Evolutionary conservation across 1,140 invertebrate genomes (phyloP).

Genomic region (Matsumurasca onukii): DNA sequence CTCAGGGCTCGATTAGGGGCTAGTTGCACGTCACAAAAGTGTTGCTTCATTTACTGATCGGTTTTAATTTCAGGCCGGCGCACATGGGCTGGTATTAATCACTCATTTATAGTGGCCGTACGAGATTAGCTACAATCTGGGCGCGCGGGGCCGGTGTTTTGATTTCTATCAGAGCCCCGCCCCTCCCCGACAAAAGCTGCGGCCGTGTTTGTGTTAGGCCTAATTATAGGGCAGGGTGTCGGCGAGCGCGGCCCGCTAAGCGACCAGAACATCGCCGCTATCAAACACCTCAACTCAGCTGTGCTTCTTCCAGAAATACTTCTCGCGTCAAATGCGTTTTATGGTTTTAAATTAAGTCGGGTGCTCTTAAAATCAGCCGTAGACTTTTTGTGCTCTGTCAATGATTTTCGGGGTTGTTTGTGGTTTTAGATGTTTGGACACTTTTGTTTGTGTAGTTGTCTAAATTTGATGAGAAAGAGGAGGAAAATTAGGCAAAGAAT

Average conservation of each 20-base stretch:
- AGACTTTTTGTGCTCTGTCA: no score
- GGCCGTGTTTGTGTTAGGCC: conserved; percentile 27
- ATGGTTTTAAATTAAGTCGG: no score
- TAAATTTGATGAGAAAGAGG: no score
- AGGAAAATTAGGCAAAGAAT: no score
- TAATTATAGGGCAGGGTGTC: conserved; percentile 26
- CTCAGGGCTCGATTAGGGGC: not conserved
- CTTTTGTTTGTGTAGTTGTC: no score
- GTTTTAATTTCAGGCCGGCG: conserved; percentile 26
- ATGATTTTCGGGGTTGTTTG: no score
- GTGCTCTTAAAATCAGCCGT: no score
- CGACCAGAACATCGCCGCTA: not conserved
- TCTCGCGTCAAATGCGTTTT: no score
- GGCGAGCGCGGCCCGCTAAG: conserved; percentile 7
- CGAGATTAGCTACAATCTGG: conserved; percentile 23
- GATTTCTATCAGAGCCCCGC: conserved; percentile 25
- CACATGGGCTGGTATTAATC: conserved; percentile 27
- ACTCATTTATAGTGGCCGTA: conserved; percentile 26
- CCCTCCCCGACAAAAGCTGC: conserved; percentile 23
- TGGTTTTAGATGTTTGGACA: no score
- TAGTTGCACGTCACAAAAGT: not conserved
- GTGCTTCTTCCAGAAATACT: no score
- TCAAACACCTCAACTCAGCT: not conserved
- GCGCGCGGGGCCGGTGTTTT: conserved; percentile 16
- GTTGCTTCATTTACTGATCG: conserved; percentile 16